These are phyloP conservation scores for Equus przewalskii DNA, from an alignment of 2,113 vertebrate species.

Conservation along the genomic window DNA sequence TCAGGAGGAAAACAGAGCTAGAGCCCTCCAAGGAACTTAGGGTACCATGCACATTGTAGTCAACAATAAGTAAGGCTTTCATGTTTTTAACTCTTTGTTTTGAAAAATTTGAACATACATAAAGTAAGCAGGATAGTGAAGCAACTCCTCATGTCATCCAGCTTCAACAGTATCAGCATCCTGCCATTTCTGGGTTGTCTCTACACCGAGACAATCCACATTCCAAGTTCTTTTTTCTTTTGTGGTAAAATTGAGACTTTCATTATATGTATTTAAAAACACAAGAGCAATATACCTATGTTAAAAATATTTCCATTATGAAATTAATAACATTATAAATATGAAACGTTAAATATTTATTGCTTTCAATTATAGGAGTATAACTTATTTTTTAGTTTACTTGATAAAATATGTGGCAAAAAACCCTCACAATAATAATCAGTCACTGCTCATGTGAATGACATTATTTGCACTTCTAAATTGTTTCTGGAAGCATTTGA, in stretches of 20 bases:
- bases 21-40: background rate
- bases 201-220: background rate
- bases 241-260: conserved; percentile 25
- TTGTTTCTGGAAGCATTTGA: conserved; percentile 1
- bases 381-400: background rate
- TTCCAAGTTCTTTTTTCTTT: background rate
- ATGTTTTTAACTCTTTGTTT: background rate
- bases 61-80: background rate
- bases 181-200: background rate
- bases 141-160: background rate
- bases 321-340: conserved; percentile 23
- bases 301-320: background rate
- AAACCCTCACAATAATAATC: background rate
- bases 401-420: background rate
- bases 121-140: background rate
- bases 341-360: background rate
- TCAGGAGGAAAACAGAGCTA: conserved; percentile 19
- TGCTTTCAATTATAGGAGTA: background rate
- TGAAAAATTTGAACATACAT: background rate
- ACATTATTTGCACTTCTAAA: background rate
- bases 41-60: background rate
- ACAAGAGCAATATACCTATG: background rate
- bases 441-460: background rate
- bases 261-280: background rate
- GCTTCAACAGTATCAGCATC: background rate